Evolutionary conservation across 1,140 invertebrate genomes (phyloP).

Genomic region (Cyclargus thomasi): DNA sequence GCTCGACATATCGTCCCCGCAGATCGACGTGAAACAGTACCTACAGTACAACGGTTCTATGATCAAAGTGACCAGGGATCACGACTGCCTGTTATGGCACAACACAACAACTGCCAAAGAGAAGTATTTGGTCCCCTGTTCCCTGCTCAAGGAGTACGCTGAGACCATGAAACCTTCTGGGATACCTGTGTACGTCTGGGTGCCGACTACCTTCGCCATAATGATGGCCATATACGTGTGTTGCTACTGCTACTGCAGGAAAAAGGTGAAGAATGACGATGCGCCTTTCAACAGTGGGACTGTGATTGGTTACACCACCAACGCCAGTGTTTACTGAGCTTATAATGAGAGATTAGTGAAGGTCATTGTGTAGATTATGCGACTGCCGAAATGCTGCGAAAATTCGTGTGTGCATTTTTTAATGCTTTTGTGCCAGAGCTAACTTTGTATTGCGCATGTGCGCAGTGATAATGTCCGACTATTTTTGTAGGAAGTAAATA

Average conservation of each 20-base stretch:
- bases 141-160: conserved; percentile 53
- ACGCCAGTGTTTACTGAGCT: conserved; percentile 3
- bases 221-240: conserved; percentile 45
- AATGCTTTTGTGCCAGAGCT: too few relatives aligned
- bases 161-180: conserved; percentile 58
- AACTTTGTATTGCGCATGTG: too few relatives aligned
- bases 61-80: conserved; percentile 44
- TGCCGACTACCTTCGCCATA: conserved; percentile 42
- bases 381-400: too few relatives aligned
- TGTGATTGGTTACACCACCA: conserved; percentile 28
- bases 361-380: neutral
- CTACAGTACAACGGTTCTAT: conserved; percentile 35
- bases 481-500: too few relatives aligned
- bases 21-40: conserved; percentile 48
- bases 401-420: too few relatives aligned
- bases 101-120: conserved; percentile 45
- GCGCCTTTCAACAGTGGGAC: conserved; percentile 34
- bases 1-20: conserved; percentile 48
- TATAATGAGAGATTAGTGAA: neutral
- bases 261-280: conserved; percentile 44
- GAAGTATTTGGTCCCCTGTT: conserved; percentile 47
- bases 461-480: too few relatives aligned
- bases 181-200: conserved; percentile 58
- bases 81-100: conserved; percentile 60
- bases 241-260: conserved; percentile 46